A percentile compares a stretch with the other conserved stretches of the same genome.
Evolutionary conservation across 92 coral and sea anemone genomes (phyloP).

Genomic region (Heteractis magnifica): DNA sequence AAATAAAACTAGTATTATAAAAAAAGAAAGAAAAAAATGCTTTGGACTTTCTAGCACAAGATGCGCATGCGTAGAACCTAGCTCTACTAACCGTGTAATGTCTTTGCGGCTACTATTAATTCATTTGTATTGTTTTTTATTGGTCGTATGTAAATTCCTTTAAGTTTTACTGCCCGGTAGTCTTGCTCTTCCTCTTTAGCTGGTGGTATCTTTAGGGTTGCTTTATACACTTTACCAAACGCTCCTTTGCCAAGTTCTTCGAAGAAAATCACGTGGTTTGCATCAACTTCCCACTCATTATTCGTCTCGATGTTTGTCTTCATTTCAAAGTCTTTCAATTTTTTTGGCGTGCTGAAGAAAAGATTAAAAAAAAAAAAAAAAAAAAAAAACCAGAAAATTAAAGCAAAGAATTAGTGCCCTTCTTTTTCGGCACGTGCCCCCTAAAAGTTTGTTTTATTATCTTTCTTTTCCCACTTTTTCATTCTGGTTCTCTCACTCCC

Average conservation of each 20-base stretch:
- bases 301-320: neutral
- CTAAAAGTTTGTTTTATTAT: neutral
- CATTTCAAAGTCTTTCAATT: neutral
- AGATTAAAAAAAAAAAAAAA: no score
- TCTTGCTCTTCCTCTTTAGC: neutral
- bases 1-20: no score
- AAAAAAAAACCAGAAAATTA: neutral
- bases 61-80: neutral
- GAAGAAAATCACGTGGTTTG: neutral
- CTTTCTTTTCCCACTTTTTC: no score
- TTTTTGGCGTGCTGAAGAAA: neutral
- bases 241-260: neutral
- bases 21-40: no score
- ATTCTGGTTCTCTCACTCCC: no score
- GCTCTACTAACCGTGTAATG: neutral
- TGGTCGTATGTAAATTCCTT: neutral
- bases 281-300: neutral
- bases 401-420: neutral
- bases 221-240: slow-evolving; percentile 9
- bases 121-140: neutral
- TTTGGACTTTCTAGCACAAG: neutral
- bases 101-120: neutral
- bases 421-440: neutral
- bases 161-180: neutral
- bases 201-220: neutral